phyloP scores from a whole-genome alignment of 2,888 invertebrate genomes.

The Drosophila mimica region DNA sequence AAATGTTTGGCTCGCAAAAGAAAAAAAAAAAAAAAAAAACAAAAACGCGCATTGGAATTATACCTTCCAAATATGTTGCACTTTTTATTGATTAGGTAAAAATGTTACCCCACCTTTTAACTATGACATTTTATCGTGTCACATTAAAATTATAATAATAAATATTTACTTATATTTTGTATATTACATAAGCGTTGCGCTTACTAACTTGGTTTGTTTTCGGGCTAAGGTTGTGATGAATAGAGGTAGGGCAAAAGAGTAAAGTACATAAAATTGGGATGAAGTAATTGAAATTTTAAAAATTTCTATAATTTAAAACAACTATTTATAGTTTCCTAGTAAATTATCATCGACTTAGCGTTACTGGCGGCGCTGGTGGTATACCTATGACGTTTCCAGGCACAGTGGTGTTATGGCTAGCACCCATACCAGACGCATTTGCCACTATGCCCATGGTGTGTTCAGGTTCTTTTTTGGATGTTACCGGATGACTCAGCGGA shows the following conservation, averaged over 20 bases:
- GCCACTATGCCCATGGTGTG: conserved; percentile 61
- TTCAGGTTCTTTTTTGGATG: conserved; percentile 67
- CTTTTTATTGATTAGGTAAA: conserved; percentile 11
- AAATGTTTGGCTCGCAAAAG: conserved; percentile 24
- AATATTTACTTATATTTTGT: conserved; percentile 40
- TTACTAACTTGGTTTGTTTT: conserved; percentile 51
- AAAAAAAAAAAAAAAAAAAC: conserved; percentile 19
- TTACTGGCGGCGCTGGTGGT: conserved; percentile 69
- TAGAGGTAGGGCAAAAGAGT: conserved; percentile 38
- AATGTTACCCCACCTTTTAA: conserved; percentile 8
- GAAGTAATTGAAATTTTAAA: conserved; percentile 55
- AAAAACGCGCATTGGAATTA: conserved; percentile 30
- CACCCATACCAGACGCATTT: conserved; percentile 42
- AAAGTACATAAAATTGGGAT: conserved; percentile 24
- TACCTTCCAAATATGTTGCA: conserved; percentile 13
- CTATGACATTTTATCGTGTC: conserved; percentile 18
- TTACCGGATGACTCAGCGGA: conserved; percentile 64
- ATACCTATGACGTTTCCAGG: conserved; percentile 70
- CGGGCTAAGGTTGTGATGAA: conserved; percentile 41
- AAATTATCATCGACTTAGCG: conserved; percentile 80
- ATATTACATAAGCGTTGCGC: conserved; percentile 69
- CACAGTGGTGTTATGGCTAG: conserved; percentile 40
- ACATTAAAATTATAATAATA: conserved; percentile 44
- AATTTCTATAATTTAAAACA: conserved; percentile 49
- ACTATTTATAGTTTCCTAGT: conserved; percentile 30